Conservation (phyloP, 1,140 invertebrate genomes). For the Hylaeus volcanicus region DNA sequence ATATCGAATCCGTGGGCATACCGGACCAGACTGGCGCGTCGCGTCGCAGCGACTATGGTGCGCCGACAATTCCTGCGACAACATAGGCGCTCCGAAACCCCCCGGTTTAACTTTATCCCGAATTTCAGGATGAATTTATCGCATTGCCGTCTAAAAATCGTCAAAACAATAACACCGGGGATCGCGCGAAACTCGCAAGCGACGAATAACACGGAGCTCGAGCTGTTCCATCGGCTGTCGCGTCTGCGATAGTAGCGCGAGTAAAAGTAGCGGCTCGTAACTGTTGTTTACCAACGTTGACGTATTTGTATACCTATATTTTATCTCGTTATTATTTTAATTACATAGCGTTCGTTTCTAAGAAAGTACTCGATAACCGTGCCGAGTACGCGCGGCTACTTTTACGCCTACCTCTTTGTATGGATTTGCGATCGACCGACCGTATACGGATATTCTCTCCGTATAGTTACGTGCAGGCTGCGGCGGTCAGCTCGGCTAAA, state of each 20-base stretch:
- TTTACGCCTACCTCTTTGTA: conserved; percentile 16
- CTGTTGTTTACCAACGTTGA: too few species aligned
- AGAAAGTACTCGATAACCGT: conserved; percentile 22
- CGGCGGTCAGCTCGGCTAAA: conserved; percentile 30
- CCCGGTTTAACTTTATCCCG: too few species aligned
- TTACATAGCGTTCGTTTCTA: too few species aligned
- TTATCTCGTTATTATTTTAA: too few species aligned
- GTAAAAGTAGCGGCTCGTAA: too few species aligned
- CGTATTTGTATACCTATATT: too few species aligned
- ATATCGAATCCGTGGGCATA: conserved; percentile 66
- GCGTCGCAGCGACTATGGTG: conserved; percentile 13
- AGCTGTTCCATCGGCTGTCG: too few species aligned
- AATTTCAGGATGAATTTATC: background rate
- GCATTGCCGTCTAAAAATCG: background rate
- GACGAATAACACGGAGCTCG: too few species aligned
- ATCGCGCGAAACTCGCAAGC: background rate
- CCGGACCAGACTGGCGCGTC: conserved; percentile 59
- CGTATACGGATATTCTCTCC: conserved; percentile 52
- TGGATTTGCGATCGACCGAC: conserved; percentile 52
- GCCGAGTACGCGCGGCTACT: conserved; percentile 25
- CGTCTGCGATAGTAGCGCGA: too few species aligned
- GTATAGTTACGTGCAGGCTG: conserved; percentile 1
- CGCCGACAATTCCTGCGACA: conserved; percentile 20
- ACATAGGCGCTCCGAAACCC: background rate
- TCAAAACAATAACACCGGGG: background rate